phyloP scores from a whole-genome alignment of 2,888 invertebrate genomes.

The Eulithis testata region DNA sequence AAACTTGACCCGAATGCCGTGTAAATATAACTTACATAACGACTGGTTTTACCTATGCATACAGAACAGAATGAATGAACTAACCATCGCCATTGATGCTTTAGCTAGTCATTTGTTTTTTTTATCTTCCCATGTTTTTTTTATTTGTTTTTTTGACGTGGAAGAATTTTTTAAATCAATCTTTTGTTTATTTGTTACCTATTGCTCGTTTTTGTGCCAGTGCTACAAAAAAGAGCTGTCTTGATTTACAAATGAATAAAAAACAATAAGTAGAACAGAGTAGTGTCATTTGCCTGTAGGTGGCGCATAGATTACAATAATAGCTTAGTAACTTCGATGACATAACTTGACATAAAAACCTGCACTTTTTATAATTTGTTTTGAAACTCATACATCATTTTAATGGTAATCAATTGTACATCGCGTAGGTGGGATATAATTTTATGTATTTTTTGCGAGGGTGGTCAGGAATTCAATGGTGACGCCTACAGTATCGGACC shows the following conservation, averaged over 20 bases:
- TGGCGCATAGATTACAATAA: slow-evolving; percentile 17
- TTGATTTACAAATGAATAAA: background rate
- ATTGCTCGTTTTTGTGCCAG: background rate
- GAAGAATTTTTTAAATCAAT: too few relatives aligned
- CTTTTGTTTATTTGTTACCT: background rate
- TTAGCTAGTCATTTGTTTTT: slow-evolving; percentile 11
- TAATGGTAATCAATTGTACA: slow-evolving; percentile 44
- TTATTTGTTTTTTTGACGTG: background rate
- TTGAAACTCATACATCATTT: slow-evolving; percentile 44
- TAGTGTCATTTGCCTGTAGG: slow-evolving; percentile 10
- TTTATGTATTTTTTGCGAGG: slow-evolving; percentile 64
- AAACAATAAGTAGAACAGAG: background rate
- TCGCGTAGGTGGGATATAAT: slow-evolving; percentile 62
- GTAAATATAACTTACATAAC: slow-evolving; percentile 38
- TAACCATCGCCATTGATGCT: slow-evolving; percentile 13
- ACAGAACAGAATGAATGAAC: slow-evolving; percentile 16
- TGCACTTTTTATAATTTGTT: slow-evolving; percentile 32
- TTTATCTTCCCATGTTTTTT: background rate
- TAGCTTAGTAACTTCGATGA: slow-evolving; percentile 31
- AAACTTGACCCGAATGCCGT: slow-evolving; percentile 40
- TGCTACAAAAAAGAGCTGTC: background rate
- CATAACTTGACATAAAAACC: slow-evolving; percentile 33
- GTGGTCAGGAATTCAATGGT: slow-evolving; percentile 65
- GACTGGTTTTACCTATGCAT: slow-evolving; percentile 31
- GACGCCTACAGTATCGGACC: slow-evolving; percentile 66